phyloP scores from a whole-genome alignment of 2,113 vertebrate species.

The Ptilorrhoa leucosticta region DNA sequence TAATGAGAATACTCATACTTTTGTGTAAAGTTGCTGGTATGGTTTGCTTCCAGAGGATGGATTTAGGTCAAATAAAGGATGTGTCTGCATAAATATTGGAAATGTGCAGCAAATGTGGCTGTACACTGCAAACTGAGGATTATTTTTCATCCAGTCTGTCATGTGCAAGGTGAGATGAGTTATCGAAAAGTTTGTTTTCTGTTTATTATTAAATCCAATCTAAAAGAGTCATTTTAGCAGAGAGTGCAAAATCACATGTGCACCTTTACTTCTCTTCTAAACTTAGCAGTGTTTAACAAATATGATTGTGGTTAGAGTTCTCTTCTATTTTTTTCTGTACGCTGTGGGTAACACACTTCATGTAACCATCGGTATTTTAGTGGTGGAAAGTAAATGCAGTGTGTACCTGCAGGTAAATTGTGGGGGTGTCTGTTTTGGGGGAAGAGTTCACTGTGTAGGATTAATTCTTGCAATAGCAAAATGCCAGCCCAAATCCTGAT shows the following conservation, averaged over 20 bases:
- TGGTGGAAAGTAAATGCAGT: neutral
- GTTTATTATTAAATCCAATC: neutral
- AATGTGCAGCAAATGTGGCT: neutral
- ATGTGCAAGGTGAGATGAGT: neutral
- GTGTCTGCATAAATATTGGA: neutral
- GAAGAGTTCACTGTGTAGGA: neutral
- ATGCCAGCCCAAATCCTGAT: neutral
- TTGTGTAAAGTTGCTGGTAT: neutral
- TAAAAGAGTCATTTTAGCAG: neutral
- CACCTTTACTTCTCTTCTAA: neutral
- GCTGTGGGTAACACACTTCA: neutral
- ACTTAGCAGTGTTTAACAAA: neutral
- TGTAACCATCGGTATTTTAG: neutral
- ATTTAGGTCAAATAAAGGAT: neutral
- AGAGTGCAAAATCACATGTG: neutral
- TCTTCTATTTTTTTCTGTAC: fast-evolving
- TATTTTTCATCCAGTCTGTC: neutral
- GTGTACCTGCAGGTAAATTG: neutral
- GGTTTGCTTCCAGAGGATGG: neutral
- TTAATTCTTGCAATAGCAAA: neutral
- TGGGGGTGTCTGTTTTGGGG: neutral
- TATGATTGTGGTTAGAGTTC: neutral
- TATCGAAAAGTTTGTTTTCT: neutral
- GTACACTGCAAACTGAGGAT: neutral
- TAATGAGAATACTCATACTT: neutral